phyloP scores from a whole-genome alignment of 1,140 invertebrate species.

The Coptotermes formosanus region DNA sequence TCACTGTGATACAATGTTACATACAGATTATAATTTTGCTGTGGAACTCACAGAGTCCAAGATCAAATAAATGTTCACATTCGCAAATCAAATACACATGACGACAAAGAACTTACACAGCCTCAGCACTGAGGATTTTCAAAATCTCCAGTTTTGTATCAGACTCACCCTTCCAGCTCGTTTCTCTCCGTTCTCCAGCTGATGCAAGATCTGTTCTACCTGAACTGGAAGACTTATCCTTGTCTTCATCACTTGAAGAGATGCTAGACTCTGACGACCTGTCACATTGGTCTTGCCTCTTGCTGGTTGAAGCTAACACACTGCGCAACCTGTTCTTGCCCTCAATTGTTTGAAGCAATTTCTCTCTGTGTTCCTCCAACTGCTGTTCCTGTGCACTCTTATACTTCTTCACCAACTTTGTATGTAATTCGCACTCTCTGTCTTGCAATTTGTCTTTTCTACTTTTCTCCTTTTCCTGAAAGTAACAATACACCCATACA shows the following conservation, averaged over 20 bases:
- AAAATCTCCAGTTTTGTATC: too few relatives aligned
- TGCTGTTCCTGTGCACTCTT: conserved; percentile 56
- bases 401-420: conserved; percentile 53
- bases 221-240: background rate
- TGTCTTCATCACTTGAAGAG: background rate
- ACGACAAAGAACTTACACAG: too few relatives aligned
- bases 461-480: conserved; percentile 31
- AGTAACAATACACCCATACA: conserved; percentile 15
- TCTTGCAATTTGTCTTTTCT: conserved; percentile 33
- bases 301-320: conserved; percentile 17
- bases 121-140: too few relatives aligned
- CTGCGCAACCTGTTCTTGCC: conserved; percentile 44
- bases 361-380: conserved; percentile 54
- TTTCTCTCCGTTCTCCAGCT: background rate
- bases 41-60: too few relatives aligned
- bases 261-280: too few relatives aligned
- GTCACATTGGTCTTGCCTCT: background rate
- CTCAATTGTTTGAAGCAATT: conserved; percentile 55
- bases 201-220: background rate
- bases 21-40: too few relatives aligned
- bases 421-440: conserved; percentile 39
- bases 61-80: too few relatives aligned
- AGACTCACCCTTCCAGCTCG: background rate
- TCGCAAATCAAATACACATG: too few relatives aligned
- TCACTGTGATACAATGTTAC: too few relatives aligned